A percentile compares a stretch with the other conserved stretches of the same genome.
Evolutionary conservation across 2,888 invertebrate species (phyloP).

Genomic region (Podabrus alpinus): DNA sequence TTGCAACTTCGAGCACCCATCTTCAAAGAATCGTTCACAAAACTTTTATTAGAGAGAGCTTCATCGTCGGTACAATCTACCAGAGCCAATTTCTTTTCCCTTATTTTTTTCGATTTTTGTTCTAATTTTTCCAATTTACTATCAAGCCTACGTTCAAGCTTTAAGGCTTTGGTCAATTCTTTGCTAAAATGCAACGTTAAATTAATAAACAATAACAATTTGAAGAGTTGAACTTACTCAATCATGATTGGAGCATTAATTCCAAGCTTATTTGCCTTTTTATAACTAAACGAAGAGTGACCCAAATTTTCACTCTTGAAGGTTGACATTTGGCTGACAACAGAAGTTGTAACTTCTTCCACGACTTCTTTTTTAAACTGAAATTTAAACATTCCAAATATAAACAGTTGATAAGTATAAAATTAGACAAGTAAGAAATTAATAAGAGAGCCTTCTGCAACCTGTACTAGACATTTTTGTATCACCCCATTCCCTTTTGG

Average conservation of each 20-base stretch:
- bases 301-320: slow-evolving; percentile 4
- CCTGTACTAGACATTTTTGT: background rate
- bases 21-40: slow-evolving; percentile 1
- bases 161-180: slow-evolving; percentile 36
- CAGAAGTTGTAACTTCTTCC: slow-evolving; percentile 44
- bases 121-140: slow-evolving; percentile 54
- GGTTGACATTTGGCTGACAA: slow-evolving; percentile 29
- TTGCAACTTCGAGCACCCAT: slow-evolving; percentile 35
- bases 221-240: background rate
- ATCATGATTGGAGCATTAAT: slow-evolving; percentile 1
- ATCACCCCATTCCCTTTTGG: too few relatives aligned
- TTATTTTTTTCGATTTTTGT: slow-evolving; percentile 52
- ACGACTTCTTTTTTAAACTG: slow-evolving; percentile 49
- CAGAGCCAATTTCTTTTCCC: slow-evolving; percentile 51
- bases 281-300: slow-evolving; percentile 6
- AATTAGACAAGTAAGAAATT: background rate
- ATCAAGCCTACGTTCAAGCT: slow-evolving; percentile 49
- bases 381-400: slow-evolving; percentile 22
- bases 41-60: slow-evolving; percentile 7
- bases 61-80: slow-evolving; percentile 41
- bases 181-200: slow-evolving; percentile 24
- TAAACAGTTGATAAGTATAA: background rate
- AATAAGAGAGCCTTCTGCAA: background rate
- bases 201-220: background rate
- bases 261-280: slow-evolving; percentile 9